phyloP scores from a whole-genome alignment of 2,888 invertebrate species.

The Archaeoteleia sp. region DNA sequence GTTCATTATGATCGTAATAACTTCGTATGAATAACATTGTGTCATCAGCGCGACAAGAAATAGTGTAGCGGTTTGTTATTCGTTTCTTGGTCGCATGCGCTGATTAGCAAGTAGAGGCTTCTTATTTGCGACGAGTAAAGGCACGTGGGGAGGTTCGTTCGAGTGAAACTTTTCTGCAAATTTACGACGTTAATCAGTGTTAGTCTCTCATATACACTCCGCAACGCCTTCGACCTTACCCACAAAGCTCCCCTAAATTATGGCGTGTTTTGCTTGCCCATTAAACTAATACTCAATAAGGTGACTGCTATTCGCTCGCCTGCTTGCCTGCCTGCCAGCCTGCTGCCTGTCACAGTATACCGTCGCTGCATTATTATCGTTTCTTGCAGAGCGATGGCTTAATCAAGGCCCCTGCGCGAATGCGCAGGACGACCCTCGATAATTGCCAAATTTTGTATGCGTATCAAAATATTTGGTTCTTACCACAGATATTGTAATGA shows the following conservation, averaged over 20 bases:
- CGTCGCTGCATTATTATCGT: constrained; percentile 45
- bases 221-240: constrained; percentile 2
- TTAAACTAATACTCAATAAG: constrained; percentile 55
- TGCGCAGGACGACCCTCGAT: constrained; percentile 13
- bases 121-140: too few relatives aligned
- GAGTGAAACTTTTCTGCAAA: constrained; percentile 48
- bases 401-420: constrained; percentile 22
- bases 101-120: too few relatives aligned
- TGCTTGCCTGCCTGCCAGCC: constrained; percentile 8
- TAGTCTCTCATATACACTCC: constrained; percentile 39
- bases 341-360: constrained; percentile 23
- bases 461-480: not conserved
- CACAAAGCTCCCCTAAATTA: constrained; percentile 41
- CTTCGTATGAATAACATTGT: too few relatives aligned
- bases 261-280: constrained; percentile 49
- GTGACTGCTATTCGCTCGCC: constrained; percentile 30
- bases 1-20: too few relatives aligned
- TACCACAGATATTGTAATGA: not conserved
- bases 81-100: too few relatives aligned
- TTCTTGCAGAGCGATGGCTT: constrained; percentile 30
- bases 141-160: constrained; percentile 16
- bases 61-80: too few relatives aligned
- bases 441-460: constrained; percentile 13
- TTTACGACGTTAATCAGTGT: constrained; percentile 56
- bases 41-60: too few relatives aligned